Conservation (phyloP, 2,888 invertebrate species). For the Odontocolon sp. region DNA sequence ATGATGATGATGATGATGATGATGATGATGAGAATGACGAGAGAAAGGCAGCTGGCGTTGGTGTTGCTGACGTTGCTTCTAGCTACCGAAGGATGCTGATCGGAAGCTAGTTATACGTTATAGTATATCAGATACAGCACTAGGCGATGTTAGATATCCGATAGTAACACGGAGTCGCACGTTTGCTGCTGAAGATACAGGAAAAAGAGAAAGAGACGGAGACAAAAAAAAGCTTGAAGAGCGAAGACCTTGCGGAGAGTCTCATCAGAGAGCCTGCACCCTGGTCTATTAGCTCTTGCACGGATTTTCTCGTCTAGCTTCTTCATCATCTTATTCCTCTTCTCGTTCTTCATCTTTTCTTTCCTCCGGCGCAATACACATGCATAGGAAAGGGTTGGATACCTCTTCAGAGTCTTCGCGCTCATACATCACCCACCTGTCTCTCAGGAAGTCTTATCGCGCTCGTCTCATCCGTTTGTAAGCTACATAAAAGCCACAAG, state of each 20-base stretch:
- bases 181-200: constrained; percentile 12
- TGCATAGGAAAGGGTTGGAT: constrained; percentile 66
- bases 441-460: constrained; percentile 65
- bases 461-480: constrained; percentile 49
- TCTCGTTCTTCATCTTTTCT: constrained; percentile 29
- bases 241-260: constrained; percentile 46
- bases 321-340: constrained; percentile 3
- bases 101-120: constrained; percentile 50
- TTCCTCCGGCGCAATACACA: too few species aligned
- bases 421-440: constrained; percentile 61
- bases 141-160: constrained; percentile 48
- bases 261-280: constrained; percentile 53
- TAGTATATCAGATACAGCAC: constrained; percentile 32
- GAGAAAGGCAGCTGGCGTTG: constrained; percentile 46
- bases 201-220: constrained; percentile 20
- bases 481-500: constrained; percentile 51
- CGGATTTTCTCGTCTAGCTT: constrained; percentile 13
- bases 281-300: constrained; percentile 49
- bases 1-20: background rate
- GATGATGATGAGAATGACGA: constrained; percentile 44
- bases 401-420: constrained; percentile 60
- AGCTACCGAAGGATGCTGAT: constrained; percentile 53
- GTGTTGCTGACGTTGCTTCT: constrained; percentile 34
- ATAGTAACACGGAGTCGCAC: constrained; percentile 51
- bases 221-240: constrained; percentile 39